A percentile compares a stretch with the other conserved stretches of the same genome.
These are phyloP conservation scores for Typhlichthys eigenmanni DNA, from an alignment of 2,797 vertebrate genomes.

Conservation along the genomic window DNA sequence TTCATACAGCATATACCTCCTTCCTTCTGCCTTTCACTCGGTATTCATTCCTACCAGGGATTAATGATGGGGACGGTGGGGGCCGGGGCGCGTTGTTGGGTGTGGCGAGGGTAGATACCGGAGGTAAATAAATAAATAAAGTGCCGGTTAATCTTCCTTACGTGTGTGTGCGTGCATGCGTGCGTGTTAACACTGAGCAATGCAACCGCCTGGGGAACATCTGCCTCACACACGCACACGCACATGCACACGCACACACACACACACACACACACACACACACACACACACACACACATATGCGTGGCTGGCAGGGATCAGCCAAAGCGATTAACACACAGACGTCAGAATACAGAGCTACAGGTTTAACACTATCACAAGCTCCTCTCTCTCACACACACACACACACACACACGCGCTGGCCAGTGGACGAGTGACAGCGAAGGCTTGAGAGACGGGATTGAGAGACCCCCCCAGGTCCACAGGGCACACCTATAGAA, in stretches of 20 bases:
- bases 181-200: conserved; percentile 67
- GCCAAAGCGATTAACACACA: conserved; percentile 78
- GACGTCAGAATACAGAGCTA: conserved; percentile 56
- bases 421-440: conserved; percentile 25
- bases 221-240: conserved; percentile 61
- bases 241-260: conserved; percentile 12
- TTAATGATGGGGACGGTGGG: conserved; percentile 62
- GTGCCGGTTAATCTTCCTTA: conserved; percentile 71
- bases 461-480: conserved; percentile 16
- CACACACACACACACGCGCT: not conserved
- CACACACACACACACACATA: conserved; percentile 48
- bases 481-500: conserved; percentile 30
- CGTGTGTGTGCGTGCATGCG: conserved; percentile 54
- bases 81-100: conserved; percentile 12
- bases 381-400: not conserved
- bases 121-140: conserved; percentile 70
- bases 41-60: conserved; percentile 50
- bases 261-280: conserved; percentile 12
- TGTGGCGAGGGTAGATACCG: conserved; percentile 44
- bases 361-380: conserved; percentile 47
- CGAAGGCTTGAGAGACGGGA: conserved; percentile 23
- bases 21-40: conserved; percentile 34
- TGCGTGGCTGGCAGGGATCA: conserved; percentile 67
- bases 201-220: conserved; percentile 73
- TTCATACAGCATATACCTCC: not conserved